These are phyloP conservation scores for Pteronotus mesoamericanus DNA, from an alignment of 2,797 vertebrate genomes.

Conservation along the genomic window DNA sequence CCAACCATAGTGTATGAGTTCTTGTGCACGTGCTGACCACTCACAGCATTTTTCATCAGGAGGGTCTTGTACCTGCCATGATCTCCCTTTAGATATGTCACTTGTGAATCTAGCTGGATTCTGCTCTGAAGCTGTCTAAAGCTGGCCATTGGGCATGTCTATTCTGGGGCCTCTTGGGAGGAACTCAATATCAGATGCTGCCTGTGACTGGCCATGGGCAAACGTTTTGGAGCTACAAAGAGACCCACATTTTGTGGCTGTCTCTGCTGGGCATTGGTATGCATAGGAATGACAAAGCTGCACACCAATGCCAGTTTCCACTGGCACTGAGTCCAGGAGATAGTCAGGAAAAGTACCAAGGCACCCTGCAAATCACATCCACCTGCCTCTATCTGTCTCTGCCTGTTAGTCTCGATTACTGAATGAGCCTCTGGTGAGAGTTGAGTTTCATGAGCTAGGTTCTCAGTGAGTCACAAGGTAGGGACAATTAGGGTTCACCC, in stretches of 20 bases:
- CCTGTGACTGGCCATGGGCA: neutral
- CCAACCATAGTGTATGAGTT: neutral
- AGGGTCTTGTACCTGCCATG: neutral
- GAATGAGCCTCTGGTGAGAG: too few relatives aligned
- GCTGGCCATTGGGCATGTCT: neutral
- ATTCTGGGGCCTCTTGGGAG: neutral
- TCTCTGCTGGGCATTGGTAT: neutral
- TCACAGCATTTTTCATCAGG: neutral
- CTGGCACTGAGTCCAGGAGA: neutral
- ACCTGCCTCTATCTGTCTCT: neutral
- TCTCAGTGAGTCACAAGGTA: neutral
- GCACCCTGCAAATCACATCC: neutral
- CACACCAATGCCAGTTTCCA: neutral
- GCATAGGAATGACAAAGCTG: neutral
- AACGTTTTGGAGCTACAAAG: neutral
- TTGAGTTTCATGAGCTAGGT: too few relatives aligned
- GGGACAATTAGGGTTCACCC: neutral
- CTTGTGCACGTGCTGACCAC: neutral
- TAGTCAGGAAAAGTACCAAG: neutral
- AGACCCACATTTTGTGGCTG: neutral
- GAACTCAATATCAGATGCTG: neutral
- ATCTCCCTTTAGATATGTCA: neutral
- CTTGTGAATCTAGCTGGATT: neutral
- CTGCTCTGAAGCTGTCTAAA: neutral
- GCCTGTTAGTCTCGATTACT: neutral